Conservation (phyloP, 2,797 vertebrate genomes). For the Enteromius treurensis region DNA sequence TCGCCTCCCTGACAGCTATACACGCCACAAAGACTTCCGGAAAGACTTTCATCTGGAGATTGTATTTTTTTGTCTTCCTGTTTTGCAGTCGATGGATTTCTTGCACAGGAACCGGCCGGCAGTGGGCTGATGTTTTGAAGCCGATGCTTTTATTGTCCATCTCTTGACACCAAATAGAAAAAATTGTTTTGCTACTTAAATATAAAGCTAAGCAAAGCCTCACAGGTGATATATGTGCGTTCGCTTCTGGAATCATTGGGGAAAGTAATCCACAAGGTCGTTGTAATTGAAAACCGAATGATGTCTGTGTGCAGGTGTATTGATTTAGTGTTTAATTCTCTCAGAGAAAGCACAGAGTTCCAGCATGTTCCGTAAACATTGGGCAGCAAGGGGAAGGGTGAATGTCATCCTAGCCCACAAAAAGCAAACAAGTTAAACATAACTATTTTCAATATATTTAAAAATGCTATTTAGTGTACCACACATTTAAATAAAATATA, state of each 20-base stretch:
- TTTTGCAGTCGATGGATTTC: constrained; percentile 42
- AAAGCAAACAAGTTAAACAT: neutral
- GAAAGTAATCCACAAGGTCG: constrained; percentile 36
- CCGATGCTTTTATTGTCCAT: constrained; percentile 10
- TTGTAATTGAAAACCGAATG: constrained; percentile 20
- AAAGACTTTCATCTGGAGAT: constrained; percentile 57
- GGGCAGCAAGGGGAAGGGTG: neutral
- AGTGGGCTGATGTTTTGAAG: constrained; percentile 51
- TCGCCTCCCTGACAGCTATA: constrained; percentile 57
- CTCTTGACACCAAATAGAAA: constrained; percentile 15
- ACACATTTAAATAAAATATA: neutral
- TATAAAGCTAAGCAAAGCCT: constrained; percentile 3
- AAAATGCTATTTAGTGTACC: no score
- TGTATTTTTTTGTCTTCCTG: constrained; percentile 49
- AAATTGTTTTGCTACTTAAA: neutral
- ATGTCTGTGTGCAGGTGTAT: constrained; percentile 22
- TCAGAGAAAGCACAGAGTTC: constrained; percentile 22
- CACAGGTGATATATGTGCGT: neutral
- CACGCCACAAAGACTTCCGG: constrained; percentile 35
- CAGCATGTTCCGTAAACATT: constrained; percentile 31
- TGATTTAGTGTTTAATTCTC: constrained; percentile 41
- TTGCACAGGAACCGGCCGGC: constrained; percentile 12
- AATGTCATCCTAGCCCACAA: neutral
- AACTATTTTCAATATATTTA: neutral
- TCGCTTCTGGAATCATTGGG: neutral